Evolutionary conservation across 2,797 vertebrate species (phyloP).

Genomic region (Nothura maculosa): DNA sequence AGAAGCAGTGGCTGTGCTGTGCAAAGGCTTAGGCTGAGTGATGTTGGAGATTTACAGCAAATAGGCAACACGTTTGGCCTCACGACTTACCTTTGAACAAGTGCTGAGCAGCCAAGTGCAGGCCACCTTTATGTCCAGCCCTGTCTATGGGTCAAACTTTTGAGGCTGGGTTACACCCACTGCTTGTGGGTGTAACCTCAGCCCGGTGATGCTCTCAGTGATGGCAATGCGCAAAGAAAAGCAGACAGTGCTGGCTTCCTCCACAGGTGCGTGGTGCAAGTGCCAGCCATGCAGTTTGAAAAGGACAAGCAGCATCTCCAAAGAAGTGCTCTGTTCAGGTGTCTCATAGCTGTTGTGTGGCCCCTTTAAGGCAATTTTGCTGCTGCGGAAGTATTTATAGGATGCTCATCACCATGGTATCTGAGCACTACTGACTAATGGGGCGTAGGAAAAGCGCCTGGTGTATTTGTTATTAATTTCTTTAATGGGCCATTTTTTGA

Average conservation of each 20-base stretch:
- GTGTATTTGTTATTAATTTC: slow-evolving; percentile 56
- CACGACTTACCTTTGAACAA: background rate
- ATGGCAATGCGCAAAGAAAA: background rate
- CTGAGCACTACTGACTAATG: slow-evolving; percentile 59
- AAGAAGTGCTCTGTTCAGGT: background rate
- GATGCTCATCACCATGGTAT: slow-evolving; percentile 73
- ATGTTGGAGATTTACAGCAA: background rate
- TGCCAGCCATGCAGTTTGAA: background rate
- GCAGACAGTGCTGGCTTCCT: background rate
- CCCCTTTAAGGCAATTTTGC: slow-evolving; percentile 61
- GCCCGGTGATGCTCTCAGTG: background rate
- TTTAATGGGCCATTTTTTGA: slow-evolving; percentile 11
- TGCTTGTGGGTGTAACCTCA: accelerated
- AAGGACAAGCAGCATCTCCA: background rate
- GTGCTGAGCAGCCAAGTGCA: background rate
- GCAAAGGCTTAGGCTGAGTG: background rate
- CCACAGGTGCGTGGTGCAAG: accelerated
- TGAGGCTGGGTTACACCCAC: background rate
- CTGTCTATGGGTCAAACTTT: accelerated
- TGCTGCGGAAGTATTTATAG: slow-evolving; percentile 57
- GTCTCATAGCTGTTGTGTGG: background rate
- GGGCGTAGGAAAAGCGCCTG: slow-evolving; percentile 5
- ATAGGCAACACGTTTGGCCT: accelerated
- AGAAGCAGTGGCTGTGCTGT: background rate
- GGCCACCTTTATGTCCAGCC: background rate